Evolutionary conservation across 35 echinoderm and acorn worm species (phyloP).

Genomic region (Ophiothrix spiculata): DNA sequence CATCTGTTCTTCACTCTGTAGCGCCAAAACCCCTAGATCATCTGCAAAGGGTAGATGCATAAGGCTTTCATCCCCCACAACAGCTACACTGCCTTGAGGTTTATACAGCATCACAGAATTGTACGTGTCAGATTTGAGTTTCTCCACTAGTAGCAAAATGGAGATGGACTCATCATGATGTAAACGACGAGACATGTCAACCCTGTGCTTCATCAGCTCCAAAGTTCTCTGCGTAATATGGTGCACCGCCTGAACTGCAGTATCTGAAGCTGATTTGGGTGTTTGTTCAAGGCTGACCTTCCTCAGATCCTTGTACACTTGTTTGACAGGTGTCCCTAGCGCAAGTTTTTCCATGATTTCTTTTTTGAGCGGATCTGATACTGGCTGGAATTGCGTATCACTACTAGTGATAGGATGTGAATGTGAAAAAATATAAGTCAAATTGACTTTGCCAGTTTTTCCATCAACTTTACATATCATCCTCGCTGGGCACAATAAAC

Average conservation of each 20-base stretch:
- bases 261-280: neutral
- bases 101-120: neutral
- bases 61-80: neutral
- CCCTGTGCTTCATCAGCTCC: neutral
- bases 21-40: neutral
- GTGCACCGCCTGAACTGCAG: neutral
- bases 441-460: neutral
- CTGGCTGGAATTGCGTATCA: neutral
- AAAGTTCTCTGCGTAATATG: neutral
- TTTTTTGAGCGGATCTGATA: neutral
- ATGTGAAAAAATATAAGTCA: neutral
- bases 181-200: neutral
- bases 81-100: neutral
- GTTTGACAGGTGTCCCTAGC: neutral
- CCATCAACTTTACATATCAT: neutral
- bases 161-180: neutral
- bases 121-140: neutral
- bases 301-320: neutral
- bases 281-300: neutral
- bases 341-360: neutral
- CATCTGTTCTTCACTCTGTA: neutral
- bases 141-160: neutral
- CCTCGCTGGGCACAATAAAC: neutral
- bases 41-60: constrained; percentile 4
- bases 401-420: neutral